Evolutionary conservation across 1,140 invertebrate genomes (phyloP), one percentile per base, ranked within the genome.

Genomic region (Cydia splendana): DNA sequence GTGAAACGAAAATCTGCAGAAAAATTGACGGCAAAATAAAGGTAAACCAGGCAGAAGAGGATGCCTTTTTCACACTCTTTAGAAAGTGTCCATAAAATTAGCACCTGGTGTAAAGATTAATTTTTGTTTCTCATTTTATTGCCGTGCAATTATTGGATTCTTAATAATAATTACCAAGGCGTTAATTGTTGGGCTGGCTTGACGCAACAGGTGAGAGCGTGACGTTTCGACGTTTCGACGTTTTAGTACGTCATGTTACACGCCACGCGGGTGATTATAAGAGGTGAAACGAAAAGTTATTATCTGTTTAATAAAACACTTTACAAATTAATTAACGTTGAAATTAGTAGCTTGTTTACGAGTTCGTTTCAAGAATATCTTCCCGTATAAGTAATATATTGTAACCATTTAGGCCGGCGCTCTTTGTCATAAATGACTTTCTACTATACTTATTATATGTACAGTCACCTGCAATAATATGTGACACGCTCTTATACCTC

Each of bases 151-250:
- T 62, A 57, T 57, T 18, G 53, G 53, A 18, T 57, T 57, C 53
- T 57, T 57, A 57, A 9, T 57, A 62, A 62, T 62, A 3, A 62
- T 57, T 57, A 18, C n/a, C n/a, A 24, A 62, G 18, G 57, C 20
- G 57, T 20, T 62, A 62, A 62, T 62, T 62, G 57, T 62, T n/a
- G 57, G 57, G 20, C 9, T 10, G 20, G 20, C 18, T 62, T 62
- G 18, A 62, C 20, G 57, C 20, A 62, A 0, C 57, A 62, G 57
- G 57, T 62, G 57, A 62, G 20, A 62, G 3, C 20, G 57, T 62
- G 57, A 62, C 57, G 57, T 62, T 62, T 62, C 57, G 57, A 62
- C 57, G 57, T 62, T 62, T 62, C 57, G 12, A 62, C 57, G 57
- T 62, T 62, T 62, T 62, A 62, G 57, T 62, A 6, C 57, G 57